A percentile compares a stretch with the other conserved stretches of the same genome.
Evolutionary conservation across 2,888 invertebrate genomes (phyloP).

Genomic region (Platerodrilus igneus): DNA sequence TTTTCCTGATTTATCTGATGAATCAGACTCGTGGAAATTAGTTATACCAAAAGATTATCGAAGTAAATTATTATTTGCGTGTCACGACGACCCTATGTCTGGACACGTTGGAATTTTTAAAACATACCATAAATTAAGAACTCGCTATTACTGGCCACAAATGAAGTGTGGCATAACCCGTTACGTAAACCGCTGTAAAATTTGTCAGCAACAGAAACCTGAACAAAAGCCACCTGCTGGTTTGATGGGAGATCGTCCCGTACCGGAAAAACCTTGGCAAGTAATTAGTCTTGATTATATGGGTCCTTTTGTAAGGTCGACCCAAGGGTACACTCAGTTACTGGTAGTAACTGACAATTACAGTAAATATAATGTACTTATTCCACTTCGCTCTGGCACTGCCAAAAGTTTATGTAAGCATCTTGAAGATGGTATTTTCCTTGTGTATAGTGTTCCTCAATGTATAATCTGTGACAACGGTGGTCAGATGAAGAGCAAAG

Average conservation of each 20-base stretch:
- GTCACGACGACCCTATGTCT: constrained; percentile 16
- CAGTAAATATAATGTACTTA: constrained; percentile 2
- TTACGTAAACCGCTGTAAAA: constrained; percentile 11
- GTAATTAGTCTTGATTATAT: constrained; percentile 20
- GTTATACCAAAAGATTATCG: constrained; percentile 19
- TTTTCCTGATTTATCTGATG: constrained; percentile 8
- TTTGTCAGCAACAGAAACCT: constrained; percentile 23
- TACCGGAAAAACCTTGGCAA: constrained; percentile 23
- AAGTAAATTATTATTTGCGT: constrained; percentile 4
- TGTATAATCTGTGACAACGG: not conserved
- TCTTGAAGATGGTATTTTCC: not conserved
- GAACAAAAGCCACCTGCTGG: constrained; percentile 16
- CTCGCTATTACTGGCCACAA: constrained; percentile 33
- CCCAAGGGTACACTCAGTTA: constrained; percentile 5
- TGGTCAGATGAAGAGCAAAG: not conserved
- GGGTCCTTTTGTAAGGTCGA: constrained; percentile 15
- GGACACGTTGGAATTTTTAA: constrained; percentile 32
- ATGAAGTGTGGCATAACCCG: constrained; percentile 17
- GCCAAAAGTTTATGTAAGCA: not conserved
- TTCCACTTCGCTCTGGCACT: not conserved
- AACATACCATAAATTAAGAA: constrained; percentile 21
- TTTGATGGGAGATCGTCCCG: constrained; percentile 11
- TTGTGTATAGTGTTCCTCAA: not conserved
- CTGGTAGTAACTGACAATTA: constrained; percentile 10
- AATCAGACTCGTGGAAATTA: constrained; percentile 10